Conservation (phyloP, 2,113 vertebrate genomes). For the Triplophysa rosa region DNA sequence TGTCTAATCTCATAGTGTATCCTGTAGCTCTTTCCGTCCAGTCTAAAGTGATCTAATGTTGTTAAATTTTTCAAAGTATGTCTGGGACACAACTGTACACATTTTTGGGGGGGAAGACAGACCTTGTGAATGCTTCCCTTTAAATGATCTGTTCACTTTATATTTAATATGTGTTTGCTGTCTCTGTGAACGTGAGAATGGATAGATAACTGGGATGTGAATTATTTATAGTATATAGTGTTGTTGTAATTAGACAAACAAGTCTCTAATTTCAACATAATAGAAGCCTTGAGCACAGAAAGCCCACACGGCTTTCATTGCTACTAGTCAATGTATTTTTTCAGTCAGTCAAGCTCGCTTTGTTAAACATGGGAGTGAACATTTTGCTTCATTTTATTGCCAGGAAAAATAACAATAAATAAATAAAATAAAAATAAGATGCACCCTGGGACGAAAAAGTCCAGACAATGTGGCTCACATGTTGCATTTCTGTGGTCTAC, state of each 20-base stretch:
- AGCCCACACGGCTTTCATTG: neutral
- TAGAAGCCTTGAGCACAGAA: neutral
- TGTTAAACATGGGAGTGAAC: neutral
- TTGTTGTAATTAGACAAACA: conserved; percentile 34
- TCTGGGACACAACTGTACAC: neutral
- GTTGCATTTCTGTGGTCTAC: neutral
- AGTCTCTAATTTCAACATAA: conserved; percentile 28
- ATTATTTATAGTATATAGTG: neutral
- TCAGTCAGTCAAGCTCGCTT: neutral
- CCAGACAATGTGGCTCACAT: conserved; percentile 9
- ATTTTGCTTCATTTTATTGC: neutral
- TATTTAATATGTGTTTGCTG: neutral
- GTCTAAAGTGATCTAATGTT: conserved; percentile 24
- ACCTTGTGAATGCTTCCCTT: neutral
- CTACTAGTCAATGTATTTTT: neutral
- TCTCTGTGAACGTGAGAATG: conserved; percentile 27
- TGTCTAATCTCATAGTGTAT: neutral
- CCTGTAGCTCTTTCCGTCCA: neutral
- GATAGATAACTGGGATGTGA: neutral
- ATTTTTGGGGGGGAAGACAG: neutral
- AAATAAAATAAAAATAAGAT: too few relatives aligned
- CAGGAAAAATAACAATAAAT: neutral
- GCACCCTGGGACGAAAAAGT: neutral
- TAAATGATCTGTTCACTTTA: too few relatives aligned
- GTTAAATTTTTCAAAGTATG: neutral